A percentile compares a stretch with the other conserved stretches of the same genome.
These are phyloP conservation scores for Valencia hispanica DNA, from an alignment of 2,797 vertebrate species.

Conservation along the genomic window DNA sequence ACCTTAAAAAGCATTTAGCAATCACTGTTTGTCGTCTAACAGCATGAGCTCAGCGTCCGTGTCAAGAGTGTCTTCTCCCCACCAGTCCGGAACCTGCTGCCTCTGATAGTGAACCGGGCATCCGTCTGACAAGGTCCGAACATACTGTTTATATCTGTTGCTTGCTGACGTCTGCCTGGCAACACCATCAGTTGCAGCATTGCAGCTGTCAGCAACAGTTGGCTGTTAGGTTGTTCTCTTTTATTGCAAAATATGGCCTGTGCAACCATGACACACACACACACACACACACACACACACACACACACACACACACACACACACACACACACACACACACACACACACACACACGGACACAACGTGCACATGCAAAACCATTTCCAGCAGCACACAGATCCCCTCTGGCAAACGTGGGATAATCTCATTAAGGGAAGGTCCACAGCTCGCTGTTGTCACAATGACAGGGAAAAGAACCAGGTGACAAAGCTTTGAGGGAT, in stretches of 20 bases:
- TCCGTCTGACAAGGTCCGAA: no score
- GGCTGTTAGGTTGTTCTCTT: constrained; percentile 8
- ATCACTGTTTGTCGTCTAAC: no score
- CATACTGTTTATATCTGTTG: no score
- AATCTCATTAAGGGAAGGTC: constrained; percentile 62
- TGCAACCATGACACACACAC: constrained; percentile 30
- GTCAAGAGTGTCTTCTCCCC: no score
- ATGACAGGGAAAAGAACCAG: constrained; percentile 43
- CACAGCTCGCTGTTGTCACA: constrained; percentile 53
- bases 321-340: no score
- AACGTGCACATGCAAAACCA: constrained; percentile 32
- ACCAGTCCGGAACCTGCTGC: no score
- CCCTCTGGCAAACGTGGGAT: constrained; percentile 59
- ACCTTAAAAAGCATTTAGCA: no score
- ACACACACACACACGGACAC: constrained; percentile 40
- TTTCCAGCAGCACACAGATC: constrained; percentile 43
- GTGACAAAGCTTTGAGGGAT: constrained; percentile 63
- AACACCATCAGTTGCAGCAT: neutral
- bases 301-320: no score
- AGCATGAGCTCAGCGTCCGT: no score
- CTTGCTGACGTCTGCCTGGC: no score
- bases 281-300: no score
- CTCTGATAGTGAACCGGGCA: no score
- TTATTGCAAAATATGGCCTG: constrained; percentile 2
- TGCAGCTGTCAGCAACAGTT: neutral